Evolutionary conservation across 2,113 vertebrate species (phyloP).

Genomic region (Neopipo cinnamomea): DNA sequence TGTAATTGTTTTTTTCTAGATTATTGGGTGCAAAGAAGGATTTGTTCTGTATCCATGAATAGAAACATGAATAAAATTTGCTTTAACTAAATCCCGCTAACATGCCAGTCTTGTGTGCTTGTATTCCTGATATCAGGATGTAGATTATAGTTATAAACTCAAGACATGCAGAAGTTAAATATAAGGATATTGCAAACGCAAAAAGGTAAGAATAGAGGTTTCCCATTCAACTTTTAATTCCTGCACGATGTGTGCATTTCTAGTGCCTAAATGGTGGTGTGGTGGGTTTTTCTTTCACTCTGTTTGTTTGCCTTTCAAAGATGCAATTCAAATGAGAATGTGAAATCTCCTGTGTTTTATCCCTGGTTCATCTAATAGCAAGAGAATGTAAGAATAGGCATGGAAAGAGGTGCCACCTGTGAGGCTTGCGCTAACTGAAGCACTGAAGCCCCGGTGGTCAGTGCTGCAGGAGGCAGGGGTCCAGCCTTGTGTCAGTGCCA

Average conservation of each 20-base stretch:
- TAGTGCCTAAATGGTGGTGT: background rate
- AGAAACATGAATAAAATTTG: background rate
- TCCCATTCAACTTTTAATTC: background rate
- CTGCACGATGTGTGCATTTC: background rate
- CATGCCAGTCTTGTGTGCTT: background rate
- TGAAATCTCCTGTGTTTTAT: background rate
- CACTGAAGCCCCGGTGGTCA: accelerated
- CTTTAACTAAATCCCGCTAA: background rate
- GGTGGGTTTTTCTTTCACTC: background rate
- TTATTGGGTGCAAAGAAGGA: background rate
- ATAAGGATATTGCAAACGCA: background rate
- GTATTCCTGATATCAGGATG: background rate
- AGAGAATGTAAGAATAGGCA: background rate
- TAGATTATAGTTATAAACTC: background rate
- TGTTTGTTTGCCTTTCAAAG: background rate
- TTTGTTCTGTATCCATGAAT: background rate
- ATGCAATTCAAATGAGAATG: background rate
- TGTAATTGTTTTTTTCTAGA: background rate
- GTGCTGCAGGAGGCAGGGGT: background rate
- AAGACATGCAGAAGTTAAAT: background rate
- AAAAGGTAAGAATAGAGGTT: background rate
- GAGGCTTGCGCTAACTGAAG: background rate
- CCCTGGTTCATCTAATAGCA: background rate
- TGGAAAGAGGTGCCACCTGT: background rate
- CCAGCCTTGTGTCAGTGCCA: background rate